Conservation (phyloP, 2,797 vertebrate genomes). For the Pyrrhura leucotis region DNA sequence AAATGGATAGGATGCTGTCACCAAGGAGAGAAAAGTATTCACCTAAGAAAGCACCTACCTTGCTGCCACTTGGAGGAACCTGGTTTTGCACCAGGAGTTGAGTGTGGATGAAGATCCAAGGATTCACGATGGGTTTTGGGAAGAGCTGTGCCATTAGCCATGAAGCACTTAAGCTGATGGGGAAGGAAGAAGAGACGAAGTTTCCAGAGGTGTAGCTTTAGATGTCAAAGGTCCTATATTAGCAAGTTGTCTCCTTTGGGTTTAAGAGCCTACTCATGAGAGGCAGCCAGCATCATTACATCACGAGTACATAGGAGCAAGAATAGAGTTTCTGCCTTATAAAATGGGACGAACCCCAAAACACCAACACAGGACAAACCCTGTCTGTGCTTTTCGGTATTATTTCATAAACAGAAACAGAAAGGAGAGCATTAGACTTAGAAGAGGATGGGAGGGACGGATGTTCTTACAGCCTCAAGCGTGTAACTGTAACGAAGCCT, state of each 20-base stretch:
- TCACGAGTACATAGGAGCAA: fast-evolving
- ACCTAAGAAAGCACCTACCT: neutral
- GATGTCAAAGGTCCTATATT: neutral
- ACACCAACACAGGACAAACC: neutral
- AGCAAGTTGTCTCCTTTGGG: neutral
- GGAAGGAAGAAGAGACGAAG: neutral
- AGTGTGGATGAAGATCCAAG: neutral
- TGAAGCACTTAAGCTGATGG: neutral
- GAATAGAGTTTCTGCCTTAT: neutral
- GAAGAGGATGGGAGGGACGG: neutral
- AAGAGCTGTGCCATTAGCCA: neutral
- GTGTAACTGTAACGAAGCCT: neutral
- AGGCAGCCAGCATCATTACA: neutral
- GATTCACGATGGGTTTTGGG: fast-evolving
- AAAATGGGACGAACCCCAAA: neutral
- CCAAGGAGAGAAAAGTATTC: neutral
- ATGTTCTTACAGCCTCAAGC: neutral
- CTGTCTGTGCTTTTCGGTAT: neutral
- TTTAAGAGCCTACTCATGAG: neutral
- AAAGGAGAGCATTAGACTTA: neutral
- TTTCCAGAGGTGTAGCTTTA: neutral
- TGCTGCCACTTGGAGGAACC: neutral
- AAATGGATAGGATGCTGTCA: neutral
- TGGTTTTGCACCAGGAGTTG: neutral
- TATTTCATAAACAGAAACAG: neutral